Base-by-base conservation (phyloP, 2,113 vertebrate species). In the Circaetus gallicus region DNA sequence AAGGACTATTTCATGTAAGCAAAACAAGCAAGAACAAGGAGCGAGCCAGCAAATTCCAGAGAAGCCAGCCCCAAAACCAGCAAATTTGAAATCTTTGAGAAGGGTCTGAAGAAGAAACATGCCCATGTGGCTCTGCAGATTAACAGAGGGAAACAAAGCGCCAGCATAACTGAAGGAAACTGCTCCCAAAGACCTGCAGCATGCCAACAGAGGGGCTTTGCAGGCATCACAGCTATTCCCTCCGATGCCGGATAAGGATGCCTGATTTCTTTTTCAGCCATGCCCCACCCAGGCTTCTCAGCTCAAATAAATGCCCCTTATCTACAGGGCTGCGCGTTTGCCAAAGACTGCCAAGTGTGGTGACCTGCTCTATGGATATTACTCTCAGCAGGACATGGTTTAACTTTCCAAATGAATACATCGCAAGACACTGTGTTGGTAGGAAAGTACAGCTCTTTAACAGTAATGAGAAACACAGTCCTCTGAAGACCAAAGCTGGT, bases 241-340 rank as follows among this genome's bases (percentile, higher is more conserved):
- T 32, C 24, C 0, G 0, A 24, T 3, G 18, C 50, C 4, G 4
- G 32, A 24, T 14, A 63, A 63, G 22, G 43, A 40, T 56, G 8
- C 28, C 36, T 1, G 2, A 31, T 45, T 91, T 87, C 28, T 84
- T 78, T 52, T 72, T 31, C 59, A 81, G 88, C 43, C 29, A 3
- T 28, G 78, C 32, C 32, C 13, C 21, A 80, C 36, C 24, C 36
- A 25, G 59, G 52, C 74, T 82, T 84, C 65, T 67, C 61, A 56
- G 49, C 21, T 86, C 62, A 63, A 65, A 61, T 24, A 67, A 88
- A 69, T 32, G 31, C 24, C 55, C 38, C 22, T 86, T 71, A 84
- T 74, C 86, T 76, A 18, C 56, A 56, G 16, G 69, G 22, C 67
- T 82, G 74, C 6, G 13, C 34, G 16, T 63, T 59, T 69, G 45